phyloP scores from a whole-genome alignment of 2,888 invertebrate genomes.

The Dynastes tityus region DNA sequence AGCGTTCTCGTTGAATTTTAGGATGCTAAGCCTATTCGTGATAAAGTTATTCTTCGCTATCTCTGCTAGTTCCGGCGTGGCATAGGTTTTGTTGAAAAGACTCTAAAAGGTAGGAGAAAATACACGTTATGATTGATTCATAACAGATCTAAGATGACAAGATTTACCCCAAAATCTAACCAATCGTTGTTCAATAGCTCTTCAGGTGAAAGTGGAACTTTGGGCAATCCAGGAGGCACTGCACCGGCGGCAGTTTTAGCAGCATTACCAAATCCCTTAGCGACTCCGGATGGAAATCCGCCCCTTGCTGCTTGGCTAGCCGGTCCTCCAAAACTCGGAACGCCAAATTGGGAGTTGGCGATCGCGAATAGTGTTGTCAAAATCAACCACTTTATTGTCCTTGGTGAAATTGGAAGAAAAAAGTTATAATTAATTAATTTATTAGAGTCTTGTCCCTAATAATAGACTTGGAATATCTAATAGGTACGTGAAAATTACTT shows the following conservation, averaged over 20 bases:
- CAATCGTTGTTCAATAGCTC: not conserved
- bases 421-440: no score
- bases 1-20: slow-evolving; percentile 65
- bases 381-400: slow-evolving; percentile 28
- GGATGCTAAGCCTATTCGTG: slow-evolving; percentile 65
- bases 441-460: no score
- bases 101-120: not conserved
- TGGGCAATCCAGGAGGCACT: not conserved
- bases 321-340: not conserved
- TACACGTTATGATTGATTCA: not conserved
- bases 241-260: not conserved
- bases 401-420: not conserved
- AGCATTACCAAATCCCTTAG: not conserved
- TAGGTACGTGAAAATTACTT: no score
- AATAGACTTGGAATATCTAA: no score
- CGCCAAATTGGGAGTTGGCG: not conserved
- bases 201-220: not conserved
- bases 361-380: slow-evolving; percentile 4
- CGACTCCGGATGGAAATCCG: no score
- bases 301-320: no score
- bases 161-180: slow-evolving; percentile 2
- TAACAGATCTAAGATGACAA: not conserved
- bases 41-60: slow-evolving; percentile 66
- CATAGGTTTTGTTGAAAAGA: slow-evolving; percentile 65
- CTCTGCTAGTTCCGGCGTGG: slow-evolving; percentile 61